Evolutionary conservation across 2,888 invertebrate species (phyloP), one percentile per base, ranked within the genome.

Genomic region (Cistogaster globosa): DNA sequence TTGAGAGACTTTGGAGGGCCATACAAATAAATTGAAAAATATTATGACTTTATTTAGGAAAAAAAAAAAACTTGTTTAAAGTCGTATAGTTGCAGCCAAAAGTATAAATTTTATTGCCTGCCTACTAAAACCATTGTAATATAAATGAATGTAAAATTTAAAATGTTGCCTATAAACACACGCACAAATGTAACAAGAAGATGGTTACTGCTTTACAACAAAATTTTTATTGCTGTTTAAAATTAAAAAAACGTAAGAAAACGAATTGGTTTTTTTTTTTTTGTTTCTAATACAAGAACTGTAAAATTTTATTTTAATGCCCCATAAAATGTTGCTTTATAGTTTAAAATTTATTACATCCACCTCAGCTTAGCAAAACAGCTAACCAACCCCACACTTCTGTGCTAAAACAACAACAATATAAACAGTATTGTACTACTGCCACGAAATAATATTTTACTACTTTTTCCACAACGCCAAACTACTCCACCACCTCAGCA

Each of bases 271-370:
- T 5, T 26, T 42, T 80, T 80, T 60, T 85, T 5, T 32, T 32
- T 32, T 32, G 32, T 32, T 32, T 78, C 78, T 85, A 85, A 82
- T 85, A 82, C 82, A 79, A 82, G 79, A 85, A 82, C 78, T 85
- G 82, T 82, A 85, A 85, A 85, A 85, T 85, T 82, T 85, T 85
- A 85, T 75, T 85, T 85, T 85, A 85, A 85, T 85, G 85, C 85
- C 75, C 85, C 82, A 87, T 86, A 86, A 87, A 87, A 87, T 87
- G 87, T 87, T 89, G 89, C 89, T 90, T 90, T 89, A 90, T 90
- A 90, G 90, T 90, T 90, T 87, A 87, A 90, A 90, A 89, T 89
- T 87, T 88, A 88, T 88, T 88, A 87, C 86, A 82, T 82, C 87
- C 78, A 84, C 74, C 83, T 68, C 78, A 51, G 63, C 16, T 63